Base-by-base conservation (phyloP, 1,140 invertebrate species). In the Centruroides sculpturatus region DNA sequence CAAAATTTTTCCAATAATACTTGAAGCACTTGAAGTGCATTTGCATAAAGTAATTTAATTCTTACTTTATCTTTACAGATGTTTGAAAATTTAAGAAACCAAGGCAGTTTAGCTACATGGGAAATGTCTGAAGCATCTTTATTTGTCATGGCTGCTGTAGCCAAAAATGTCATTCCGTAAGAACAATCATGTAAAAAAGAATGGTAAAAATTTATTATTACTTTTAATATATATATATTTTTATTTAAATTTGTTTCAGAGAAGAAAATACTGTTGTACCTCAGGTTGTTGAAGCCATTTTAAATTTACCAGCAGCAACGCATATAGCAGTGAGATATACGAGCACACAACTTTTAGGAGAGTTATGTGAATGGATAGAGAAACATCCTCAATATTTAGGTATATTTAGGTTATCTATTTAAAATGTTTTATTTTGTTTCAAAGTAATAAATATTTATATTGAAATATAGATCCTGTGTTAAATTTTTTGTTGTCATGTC, bases 341-440 rank as follows among this genome's bases (percentile, higher is more conserved):
- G 0, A 90, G 89, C 66, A 83, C 95, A 55, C 78, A 89, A 62
- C 76, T 99, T 12, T 75, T 98, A 46, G 93, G 92, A 5, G 92
- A 96, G 75, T 77, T 98, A 23, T 86, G 89, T 68, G 91, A 97
- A 70, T 99, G 95, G 95, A 86, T 98, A 50, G 86, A 94, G 69
- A 81, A 81, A 72, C 90, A 98, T 77, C 80, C 87, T 0, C 80
- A 85, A 34, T 67, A 62, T 60, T 73, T 94, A 68, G 80, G 83
- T 83, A 75, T 41, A 8, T 23, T 23, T 23, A 23, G 23, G 23
- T 23, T 23, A 53, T 8, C 8, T 53, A 6, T 13, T 13, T 13
- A 56, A n/a, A 56, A 2, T 35, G 6, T 56, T 3, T 35, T 11
- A 56, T 62, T 59, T 64, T 3, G 46, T 67, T 34, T 41, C 11